phyloP scores from a whole-genome alignment of 2,797 vertebrate species.

The Dipus sagitta region DNA sequence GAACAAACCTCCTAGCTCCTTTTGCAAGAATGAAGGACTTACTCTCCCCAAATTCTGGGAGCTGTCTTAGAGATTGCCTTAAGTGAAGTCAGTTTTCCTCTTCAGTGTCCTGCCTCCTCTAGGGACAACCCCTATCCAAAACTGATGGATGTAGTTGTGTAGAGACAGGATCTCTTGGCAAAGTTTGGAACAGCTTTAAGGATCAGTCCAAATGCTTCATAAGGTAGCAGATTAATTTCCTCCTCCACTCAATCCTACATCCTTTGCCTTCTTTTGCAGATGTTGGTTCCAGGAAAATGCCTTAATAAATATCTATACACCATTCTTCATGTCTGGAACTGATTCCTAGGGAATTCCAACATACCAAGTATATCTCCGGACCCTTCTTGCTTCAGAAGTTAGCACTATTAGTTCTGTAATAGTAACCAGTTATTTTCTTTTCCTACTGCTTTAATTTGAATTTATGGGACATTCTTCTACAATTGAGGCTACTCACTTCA shows the following conservation, averaged over 20 bases:
- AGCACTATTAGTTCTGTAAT: background rate
- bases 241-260: background rate
- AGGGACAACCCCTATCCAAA: background rate
- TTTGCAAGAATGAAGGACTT: background rate
- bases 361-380: background rate
- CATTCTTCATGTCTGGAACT: background rate
- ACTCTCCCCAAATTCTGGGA: background rate
- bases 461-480: background rate
- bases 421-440: background rate
- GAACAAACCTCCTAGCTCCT: background rate
- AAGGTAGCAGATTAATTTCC: background rate
- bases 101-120: background rate
- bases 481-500: conserved; percentile 82
- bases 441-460: background rate
- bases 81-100: background rate
- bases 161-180: background rate
- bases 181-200: background rate
- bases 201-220: background rate
- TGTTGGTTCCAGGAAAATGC: conserved; percentile 5
- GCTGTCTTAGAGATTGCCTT: background rate
- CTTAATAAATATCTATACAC: background rate
- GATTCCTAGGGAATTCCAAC: background rate
- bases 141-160: background rate
- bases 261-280: background rate
- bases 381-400: background rate